Evolutionary conservation across 2,113 vertebrate genomes (phyloP).

Genomic region (Pseudorasbora parva): DNA sequence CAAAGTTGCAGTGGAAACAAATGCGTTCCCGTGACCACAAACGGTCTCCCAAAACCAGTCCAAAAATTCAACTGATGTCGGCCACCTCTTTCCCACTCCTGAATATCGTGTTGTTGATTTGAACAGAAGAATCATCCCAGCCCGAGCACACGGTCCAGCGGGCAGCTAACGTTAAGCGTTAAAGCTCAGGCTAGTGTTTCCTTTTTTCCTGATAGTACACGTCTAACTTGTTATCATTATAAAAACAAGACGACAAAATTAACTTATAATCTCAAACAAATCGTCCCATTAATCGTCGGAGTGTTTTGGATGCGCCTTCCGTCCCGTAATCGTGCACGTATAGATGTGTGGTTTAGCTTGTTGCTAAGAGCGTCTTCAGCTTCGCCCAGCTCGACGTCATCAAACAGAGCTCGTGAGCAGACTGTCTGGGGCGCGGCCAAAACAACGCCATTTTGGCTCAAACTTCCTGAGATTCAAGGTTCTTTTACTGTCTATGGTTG

Average conservation of each 20-base stretch:
- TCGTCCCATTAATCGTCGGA: slow-evolving; percentile 51
- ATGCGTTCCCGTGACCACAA: slow-evolving; percentile 57
- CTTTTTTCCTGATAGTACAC: slow-evolving; percentile 5
- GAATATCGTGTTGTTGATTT: slow-evolving; percentile 58
- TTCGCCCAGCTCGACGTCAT: slow-evolving; percentile 57
- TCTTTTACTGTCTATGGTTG: no score
- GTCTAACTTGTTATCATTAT: neutral
- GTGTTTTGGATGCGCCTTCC: slow-evolving; percentile 52
- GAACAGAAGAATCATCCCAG: slow-evolving; percentile 72
- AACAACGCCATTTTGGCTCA: slow-evolving; percentile 23
- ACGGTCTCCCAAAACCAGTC: slow-evolving; percentile 68
- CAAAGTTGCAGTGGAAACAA: slow-evolving; percentile 15
- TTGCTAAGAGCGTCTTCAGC: slow-evolving; percentile 79
- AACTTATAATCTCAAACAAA: neutral
- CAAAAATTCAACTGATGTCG: slow-evolving; percentile 61
- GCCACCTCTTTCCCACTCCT: slow-evolving; percentile 67
- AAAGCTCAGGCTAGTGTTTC: slow-evolving; percentile 32
- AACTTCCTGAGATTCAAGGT: neutral
- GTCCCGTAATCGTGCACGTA: slow-evolving; percentile 13
- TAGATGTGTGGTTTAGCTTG: slow-evolving; percentile 63
- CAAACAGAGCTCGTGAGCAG: slow-evolving; percentile 51
- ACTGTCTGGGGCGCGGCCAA: slow-evolving; percentile 59
- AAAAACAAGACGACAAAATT: neutral
- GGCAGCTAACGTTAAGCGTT: no score
- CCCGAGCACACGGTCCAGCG: neutral